A percentile compares a stretch with the other conserved stretches of the same genome.
These are phyloP conservation scores for Bursaphelenchus okinawaensis DNA, from an alignment of 2,888 invertebrate genomes.

Conservation along the genomic window DNA sequence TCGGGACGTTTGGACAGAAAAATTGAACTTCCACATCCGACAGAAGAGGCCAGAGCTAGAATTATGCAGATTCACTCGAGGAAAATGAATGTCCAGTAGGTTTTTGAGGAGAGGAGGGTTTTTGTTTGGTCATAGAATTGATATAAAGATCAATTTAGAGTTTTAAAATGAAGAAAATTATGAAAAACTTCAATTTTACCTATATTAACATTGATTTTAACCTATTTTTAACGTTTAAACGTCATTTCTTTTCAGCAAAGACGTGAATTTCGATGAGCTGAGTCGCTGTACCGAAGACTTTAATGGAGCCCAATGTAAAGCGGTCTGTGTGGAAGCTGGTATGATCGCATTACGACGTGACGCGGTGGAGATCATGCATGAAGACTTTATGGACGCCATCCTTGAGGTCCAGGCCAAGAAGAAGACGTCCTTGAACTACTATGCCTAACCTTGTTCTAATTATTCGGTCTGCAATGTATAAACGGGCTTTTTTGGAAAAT, in stretches of 20 bases:
- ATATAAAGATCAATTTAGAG: too few species aligned
- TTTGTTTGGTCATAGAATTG: not conserved
- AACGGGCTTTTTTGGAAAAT: too few species aligned
- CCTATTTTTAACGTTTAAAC: not conserved
- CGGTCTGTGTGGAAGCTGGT: constrained; percentile 97
- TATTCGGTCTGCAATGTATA: too few species aligned
- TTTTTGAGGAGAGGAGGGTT: not conserved
- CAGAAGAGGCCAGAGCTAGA: constrained; percentile 93
- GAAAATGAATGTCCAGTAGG: constrained; percentile 85
- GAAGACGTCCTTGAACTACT: constrained; percentile 97
- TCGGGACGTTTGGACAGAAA: constrained; percentile 95
- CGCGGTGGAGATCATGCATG: constrained; percentile 87
- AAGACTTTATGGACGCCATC: constrained; percentile 99
- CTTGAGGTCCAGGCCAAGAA: constrained; percentile 99
- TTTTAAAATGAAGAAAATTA: not conserved
- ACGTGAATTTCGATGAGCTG: constrained; percentile 58
- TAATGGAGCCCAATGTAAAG: constrained; percentile 99
- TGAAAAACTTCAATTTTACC: too few species aligned
- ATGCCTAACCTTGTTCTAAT: constrained; percentile 62
- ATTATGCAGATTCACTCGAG: constrained; percentile 79
- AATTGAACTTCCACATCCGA: constrained; percentile 95
- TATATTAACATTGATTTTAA: not conserved
- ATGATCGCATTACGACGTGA: constrained; percentile 96
- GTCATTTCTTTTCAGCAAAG: constrained; percentile 56
- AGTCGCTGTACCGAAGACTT: constrained; percentile 84